A percentile compares a stretch with the other conserved stretches of the same genome.
Evolutionary conservation across 2,888 invertebrate species (phyloP).

Genomic region (Drosophila putrida): DNA sequence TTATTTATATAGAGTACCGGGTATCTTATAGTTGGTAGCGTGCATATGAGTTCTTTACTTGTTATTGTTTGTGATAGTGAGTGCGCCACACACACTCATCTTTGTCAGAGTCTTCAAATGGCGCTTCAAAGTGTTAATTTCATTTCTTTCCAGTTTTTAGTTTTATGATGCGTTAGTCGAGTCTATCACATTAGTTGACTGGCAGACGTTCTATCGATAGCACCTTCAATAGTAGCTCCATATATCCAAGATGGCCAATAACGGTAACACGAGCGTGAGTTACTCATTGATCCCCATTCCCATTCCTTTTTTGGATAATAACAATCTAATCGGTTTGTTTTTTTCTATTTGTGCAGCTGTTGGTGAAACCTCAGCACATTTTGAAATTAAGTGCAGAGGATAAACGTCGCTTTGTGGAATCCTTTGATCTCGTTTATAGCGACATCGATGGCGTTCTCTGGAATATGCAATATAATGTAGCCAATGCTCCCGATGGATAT

Average conservation of each 20-base stretch:
- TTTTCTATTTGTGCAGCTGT: slow-evolving; percentile 1
- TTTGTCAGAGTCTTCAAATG: slow-evolving; percentile 13
- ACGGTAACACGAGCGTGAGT: slow-evolving; percentile 21
- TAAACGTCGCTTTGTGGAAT: slow-evolving; percentile 84
- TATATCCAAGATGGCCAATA: slow-evolving; percentile 29
- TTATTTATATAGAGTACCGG: background rate
- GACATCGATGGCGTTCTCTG: slow-evolving; percentile 88
- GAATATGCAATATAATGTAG: slow-evolving; percentile 74
- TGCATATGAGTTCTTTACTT: background rate
- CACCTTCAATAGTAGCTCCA: background rate
- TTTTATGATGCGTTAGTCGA: slow-evolving; percentile 23
- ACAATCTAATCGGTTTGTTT: no score
- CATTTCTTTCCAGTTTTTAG: slow-evolving; percentile 20
- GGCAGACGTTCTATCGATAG: slow-evolving; percentile 26
- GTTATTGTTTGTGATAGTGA: slow-evolving; percentile 8
- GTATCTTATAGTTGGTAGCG: background rate
- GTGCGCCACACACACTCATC: background rate
- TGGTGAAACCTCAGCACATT: slow-evolving; percentile 66
- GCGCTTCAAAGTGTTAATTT: slow-evolving; percentile 41
- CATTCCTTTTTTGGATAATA: background rate
- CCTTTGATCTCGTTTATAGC: slow-evolving; percentile 87
- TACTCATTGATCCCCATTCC: background rate
- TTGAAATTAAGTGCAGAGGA: slow-evolving; percentile 77
- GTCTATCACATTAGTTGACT: slow-evolving; percentile 42
- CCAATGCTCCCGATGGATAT: slow-evolving; percentile 81